Base-by-base conservation (phyloP, 2,888 invertebrate species). In the Ornithoptera alexandrae region DNA sequence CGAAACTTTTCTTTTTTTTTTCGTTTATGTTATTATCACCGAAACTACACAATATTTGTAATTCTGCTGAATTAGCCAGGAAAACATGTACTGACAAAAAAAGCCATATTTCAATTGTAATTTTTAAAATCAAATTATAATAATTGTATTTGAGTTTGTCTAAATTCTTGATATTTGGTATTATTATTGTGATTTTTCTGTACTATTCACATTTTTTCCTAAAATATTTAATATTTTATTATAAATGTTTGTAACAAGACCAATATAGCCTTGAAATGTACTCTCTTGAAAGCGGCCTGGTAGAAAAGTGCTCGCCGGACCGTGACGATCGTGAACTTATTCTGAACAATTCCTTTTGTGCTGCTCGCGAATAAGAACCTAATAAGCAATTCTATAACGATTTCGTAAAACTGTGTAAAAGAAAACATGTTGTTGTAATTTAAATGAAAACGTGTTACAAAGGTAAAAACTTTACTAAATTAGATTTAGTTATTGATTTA, bases 321-420 rank as follows among this genome's bases (percentile, higher is more conserved):
- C 90, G 87, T 80, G 81, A 77, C 90, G 92, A 81, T 90, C 92
- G 85, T 90, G 91, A 91, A 90, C 91, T 91, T 89, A 88, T 81
- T 80, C 76, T 74, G 77, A 77, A 76, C 75, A 74, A 73, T 61
- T 62, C 72, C 71, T 73, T 60, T 73, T 72, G 73, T 72, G 71
- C 72, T 66, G 65, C 64, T 68, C 72, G 69, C 65, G 53, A 64
- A 68, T 53, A 62, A 64, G 56, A 70, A 71, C 56, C 30, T 39
- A 36, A 36, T 57, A 68, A 68, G 30, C 50, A 39, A 65, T 17
- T 62, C 62, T 62, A 20, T 50, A 22, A 59, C 0, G 58, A 53
- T 67, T 67, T 63, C 60, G 58, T 64, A 68, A 30, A 63, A 59
- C 50, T 58, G 4, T 58, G n/a, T 58, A 22, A 58, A n/a, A n/a